A percentile compares a stretch with the other conserved stretches of the same genome.
These are phyloP conservation scores for Ctenochaetus hawaiiensis DNA, from an alignment of 2,797 vertebrate genomes.

Conservation along the genomic window DNA sequence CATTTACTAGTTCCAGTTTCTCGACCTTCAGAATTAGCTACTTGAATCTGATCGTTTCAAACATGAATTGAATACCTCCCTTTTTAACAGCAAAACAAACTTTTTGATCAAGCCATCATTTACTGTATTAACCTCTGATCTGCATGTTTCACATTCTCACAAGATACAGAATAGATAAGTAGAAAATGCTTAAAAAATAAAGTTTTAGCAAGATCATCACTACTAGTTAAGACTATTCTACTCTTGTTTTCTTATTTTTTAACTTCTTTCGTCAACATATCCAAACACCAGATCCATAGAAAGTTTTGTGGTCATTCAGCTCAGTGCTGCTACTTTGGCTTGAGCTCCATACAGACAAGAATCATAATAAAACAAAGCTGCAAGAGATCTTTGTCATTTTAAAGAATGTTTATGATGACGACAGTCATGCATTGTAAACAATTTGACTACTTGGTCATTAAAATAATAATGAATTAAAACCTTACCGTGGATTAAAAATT, in stretches of 20 bases:
- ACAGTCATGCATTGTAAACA: neutral
- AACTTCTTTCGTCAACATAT: neutral
- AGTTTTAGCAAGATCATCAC: too few species aligned
- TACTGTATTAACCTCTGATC: neutral
- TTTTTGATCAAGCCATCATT: neutral
- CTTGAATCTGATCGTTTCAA: neutral
- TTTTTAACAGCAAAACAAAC: neutral
- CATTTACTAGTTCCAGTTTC: neutral
- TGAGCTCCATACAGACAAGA: too few species aligned
- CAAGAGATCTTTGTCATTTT: too few species aligned
- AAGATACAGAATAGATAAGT: neutral
- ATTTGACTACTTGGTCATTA: neutral
- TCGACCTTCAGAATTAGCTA: neutral
- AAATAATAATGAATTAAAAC: conserved; percentile 11
- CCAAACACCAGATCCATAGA: too few species aligned
- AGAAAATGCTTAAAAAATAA: neutral
- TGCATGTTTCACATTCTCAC: neutral
- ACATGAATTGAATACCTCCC: neutral
- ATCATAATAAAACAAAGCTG: too few species aligned
- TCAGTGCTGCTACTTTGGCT: too few species aligned
- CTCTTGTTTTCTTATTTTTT: neutral
- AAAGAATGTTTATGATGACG: too few species aligned
- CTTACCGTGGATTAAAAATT: conserved; percentile 15
- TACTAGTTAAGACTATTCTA: neutral
- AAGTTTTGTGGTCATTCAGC: too few species aligned